Percentiles rank a stretch among this genome's conserved stretches.
Conservation (phyloP, 2,113 vertebrate species). For the Pampusana beccarii region DNA sequence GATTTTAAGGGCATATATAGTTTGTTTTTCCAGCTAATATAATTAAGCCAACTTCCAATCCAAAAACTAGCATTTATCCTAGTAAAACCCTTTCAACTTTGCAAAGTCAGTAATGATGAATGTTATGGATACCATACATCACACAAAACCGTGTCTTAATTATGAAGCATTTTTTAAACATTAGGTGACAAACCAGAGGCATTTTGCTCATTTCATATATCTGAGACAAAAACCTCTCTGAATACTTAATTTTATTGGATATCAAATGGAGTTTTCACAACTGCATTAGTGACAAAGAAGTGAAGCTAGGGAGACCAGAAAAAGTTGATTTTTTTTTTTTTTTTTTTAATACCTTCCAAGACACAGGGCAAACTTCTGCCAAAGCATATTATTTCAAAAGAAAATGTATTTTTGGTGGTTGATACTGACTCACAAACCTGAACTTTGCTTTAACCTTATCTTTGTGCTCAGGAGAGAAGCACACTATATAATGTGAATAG, state of each 20-base stretch:
- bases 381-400: neutral
- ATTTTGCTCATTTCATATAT: neutral
- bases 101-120: neutral
- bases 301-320: neutral
- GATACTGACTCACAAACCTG: neutral
- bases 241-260: neutral
- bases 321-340: neutral
- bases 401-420: neutral
- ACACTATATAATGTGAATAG: neutral
- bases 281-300: neutral
- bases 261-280: neutral
- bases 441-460: neutral
- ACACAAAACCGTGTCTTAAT: neutral
- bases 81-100: neutral
- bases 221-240: neutral
- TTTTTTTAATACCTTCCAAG: neutral
- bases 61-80: neutral
- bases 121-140: fast-evolving
- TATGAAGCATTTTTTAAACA: neutral
- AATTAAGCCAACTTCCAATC: neutral
- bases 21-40: neutral
- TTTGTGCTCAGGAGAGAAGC: neutral
- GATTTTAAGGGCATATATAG: neutral
- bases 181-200: neutral
- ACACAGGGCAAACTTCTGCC: neutral